Conservation (phyloP, 2,113 vertebrate genomes). For the Tautogolabrus adspersus region DNA sequence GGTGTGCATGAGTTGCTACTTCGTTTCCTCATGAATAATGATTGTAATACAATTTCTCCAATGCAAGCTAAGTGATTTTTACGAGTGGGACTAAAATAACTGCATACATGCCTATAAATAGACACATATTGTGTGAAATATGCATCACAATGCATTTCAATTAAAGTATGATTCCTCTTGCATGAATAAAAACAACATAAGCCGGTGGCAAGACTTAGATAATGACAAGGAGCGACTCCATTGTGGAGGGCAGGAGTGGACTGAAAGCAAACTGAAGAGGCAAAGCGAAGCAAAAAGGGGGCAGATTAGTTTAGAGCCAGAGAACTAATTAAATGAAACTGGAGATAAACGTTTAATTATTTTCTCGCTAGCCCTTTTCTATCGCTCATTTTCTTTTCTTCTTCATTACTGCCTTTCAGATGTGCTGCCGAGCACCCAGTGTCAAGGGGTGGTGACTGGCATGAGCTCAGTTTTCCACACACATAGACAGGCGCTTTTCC, state of each 20-base stretch:
- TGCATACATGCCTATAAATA: not conserved
- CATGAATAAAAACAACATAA: conserved; percentile 53
- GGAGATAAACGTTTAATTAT: conserved; percentile 79
- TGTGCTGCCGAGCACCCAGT: conserved; percentile 19
- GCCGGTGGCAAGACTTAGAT: conserved; percentile 44
- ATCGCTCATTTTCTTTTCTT: conserved; percentile 55
- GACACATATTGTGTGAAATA: not conserved
- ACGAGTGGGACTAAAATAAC: not conserved
- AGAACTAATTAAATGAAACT: conserved; percentile 77
- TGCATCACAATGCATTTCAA: conserved; percentile 47
- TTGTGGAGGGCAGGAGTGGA: conserved; percentile 55
- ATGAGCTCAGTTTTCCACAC: not conserved
- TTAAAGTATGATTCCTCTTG: conserved; percentile 16
- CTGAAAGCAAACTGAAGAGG: conserved; percentile 63
- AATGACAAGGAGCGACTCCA: conserved; percentile 46
- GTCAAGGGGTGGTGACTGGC: conserved; percentile 28
- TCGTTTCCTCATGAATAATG: not conserved
- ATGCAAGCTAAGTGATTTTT: conserved; percentile 10
- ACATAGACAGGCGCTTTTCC: not conserved
- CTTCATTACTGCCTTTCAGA: conserved; percentile 48
- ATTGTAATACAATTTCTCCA: not conserved
- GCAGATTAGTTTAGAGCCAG: conserved; percentile 73
- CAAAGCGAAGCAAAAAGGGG: conserved; percentile 68
- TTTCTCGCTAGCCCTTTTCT: conserved; percentile 53
- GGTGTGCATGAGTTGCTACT: not conserved